Evolutionary conservation across 2,888 invertebrate genomes (phyloP), one percentile per base, ranked within the genome.

Genomic region (Ectropis crepuscularia): DNA sequence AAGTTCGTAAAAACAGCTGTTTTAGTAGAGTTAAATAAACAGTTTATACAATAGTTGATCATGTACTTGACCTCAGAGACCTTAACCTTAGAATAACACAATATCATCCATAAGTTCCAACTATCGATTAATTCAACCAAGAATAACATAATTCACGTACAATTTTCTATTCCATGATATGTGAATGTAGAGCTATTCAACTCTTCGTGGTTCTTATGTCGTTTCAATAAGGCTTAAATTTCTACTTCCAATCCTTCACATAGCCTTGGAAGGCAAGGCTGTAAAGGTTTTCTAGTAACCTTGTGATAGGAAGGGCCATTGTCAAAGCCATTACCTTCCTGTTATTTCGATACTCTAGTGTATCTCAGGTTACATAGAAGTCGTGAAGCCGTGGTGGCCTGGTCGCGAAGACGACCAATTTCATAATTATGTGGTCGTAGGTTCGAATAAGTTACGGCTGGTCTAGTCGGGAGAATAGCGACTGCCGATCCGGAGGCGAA

Each of bases 281-380:
- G 36, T 63, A 41, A 63, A 59, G 58, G 63, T 63, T 63, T 63
- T 59, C 58, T 39, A 49, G 16, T 64, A 51, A 43, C 55, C 50
- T 60, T 60, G 55, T 42, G 46, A 42, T 53, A 41, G 36, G 60
- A 51, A 57, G 51, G 60, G 59, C 50, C 60, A 60, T 55, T 50
- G 63, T 55, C 59, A 63, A 55, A 41, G 59, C 11, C 49, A 41
- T 42, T n/a, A 28, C 16, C 4, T 28, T 9, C 12, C 49, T 42
- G 48, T 41, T 28, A 28, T 49, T 12, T 41, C 39, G 6, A 41
- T 51, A 42, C 41, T 39, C 9, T 37, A 38, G 0, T 9, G 9
- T 38, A 50, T 11, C n/a, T n/a, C n/a, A n/a, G n/a, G n/a, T n/a
- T n/a, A n/a, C n/a, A n/a, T n/a, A n/a, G n/a, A n/a, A n/a, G n/a